Evolutionary conservation across 2,888 invertebrate genomes (phyloP), one percentile per base, ranked within the genome.

Genomic region (Harpalus rufipes): DNA sequence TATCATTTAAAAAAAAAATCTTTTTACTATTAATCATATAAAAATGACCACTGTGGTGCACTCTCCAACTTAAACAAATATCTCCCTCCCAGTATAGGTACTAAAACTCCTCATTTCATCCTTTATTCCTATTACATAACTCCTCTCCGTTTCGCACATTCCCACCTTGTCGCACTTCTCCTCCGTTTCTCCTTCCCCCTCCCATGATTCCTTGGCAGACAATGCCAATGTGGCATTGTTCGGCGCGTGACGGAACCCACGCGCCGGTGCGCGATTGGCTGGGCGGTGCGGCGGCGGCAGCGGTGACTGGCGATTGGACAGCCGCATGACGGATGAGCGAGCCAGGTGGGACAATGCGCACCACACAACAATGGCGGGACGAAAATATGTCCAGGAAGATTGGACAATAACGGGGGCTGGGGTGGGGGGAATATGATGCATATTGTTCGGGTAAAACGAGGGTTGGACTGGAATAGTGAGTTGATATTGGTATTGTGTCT

Each of bases 221-320:
- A 21, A 41, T 76, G 74, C 74, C 39, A 10, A 16, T 39, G 44
- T 76, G 82, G 72, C 72, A 74, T 74, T 74, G 72, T 74, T 74
- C 44, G 18, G 39, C 68, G 68, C 68, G 44, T 74, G 78, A 84
- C 89, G 89, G 88, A 89, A 89, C 90, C 91, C 90, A 91, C 91
- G 91, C 91, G 89, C 90, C 87, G 86, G 87, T 85, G 85, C 88
- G 87, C 89, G 87, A 91, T 91, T 91, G 91, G 91, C 87, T 89
- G 16, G 25, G 41, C 41, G 72, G 72, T 39, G 41, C 68, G n/a
- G 65, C 18, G 65, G 65, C 41, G 44, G 44, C 44, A 7, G 63
- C 84, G 84, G 76, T 78, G 78, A 41, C 65, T 56, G 78, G 72
- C 65, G 84, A 84, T 84, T 84, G 84, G 84, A 84, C 78, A 78